These are phyloP conservation scores for Lamellibrachia luymesi DNA, from an alignment of 1,140 invertebrate species.

Conservation along the genomic window DNA sequence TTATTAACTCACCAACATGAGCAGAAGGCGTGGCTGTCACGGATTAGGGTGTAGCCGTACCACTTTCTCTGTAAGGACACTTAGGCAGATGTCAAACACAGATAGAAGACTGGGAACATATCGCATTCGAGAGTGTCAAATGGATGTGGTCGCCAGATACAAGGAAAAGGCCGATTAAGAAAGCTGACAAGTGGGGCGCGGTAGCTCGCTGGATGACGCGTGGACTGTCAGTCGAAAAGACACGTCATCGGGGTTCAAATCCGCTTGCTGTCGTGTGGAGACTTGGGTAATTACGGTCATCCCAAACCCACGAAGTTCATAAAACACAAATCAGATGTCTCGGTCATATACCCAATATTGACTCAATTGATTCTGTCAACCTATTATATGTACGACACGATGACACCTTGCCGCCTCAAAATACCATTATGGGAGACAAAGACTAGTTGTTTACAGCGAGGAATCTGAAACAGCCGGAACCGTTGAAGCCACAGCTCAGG, in stretches of 20 bases:
- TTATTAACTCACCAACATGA: background rate
- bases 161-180: background rate
- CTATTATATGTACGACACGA: no score
- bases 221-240: background rate
- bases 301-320: background rate
- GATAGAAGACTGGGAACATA: no score
- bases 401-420: no score
- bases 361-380: no score
- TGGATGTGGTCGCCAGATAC: no score
- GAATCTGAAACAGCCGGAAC: no score
- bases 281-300: background rate
- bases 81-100: background rate
- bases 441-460: no score
- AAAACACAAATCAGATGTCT: background rate
- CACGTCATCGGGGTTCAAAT: background rate
- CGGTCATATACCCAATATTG: background rate
- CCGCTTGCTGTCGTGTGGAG: background rate
- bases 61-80: background rate
- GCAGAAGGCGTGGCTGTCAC: background rate
- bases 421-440: no score
- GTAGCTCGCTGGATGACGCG: background rate
- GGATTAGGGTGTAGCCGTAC: background rate
- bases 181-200: background rate
- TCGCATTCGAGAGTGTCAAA: no score
- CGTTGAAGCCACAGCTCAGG: no score